Conservation (phyloP, 53 echinoderm and acorn worm species). For the Echinarachnius parma region DNA sequence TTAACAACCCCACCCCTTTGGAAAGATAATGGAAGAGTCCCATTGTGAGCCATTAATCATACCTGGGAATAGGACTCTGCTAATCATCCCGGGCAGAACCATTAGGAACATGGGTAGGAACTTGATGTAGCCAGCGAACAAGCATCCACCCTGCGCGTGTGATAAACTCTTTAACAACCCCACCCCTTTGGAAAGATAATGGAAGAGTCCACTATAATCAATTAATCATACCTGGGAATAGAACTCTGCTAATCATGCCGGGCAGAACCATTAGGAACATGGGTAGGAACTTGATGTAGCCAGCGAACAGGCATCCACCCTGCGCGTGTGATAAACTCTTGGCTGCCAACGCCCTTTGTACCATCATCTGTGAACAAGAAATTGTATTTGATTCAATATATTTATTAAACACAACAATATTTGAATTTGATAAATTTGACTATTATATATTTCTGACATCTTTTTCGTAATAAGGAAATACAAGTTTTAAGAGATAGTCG, state of each 20-base stretch:
- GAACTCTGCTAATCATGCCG: conserved; percentile 87
- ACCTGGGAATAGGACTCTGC: conserved; percentile 70
- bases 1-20: too few species aligned
- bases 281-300: conserved; percentile 83
- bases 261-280: conserved; percentile 96
- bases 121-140: conserved; percentile 71
- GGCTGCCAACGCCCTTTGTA: conserved; percentile 74
- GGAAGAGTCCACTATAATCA: too few species aligned
- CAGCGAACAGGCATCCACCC: conserved; percentile 81
- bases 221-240: conserved; percentile 76
- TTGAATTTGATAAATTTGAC: too few species aligned
- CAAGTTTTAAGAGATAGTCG: too few species aligned
- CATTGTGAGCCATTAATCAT: too few species aligned
- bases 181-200: too few species aligned
- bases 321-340: conserved; percentile 92
- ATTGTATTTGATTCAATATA: conserved; percentile 8
- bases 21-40: too few species aligned
- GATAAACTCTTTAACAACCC: too few species aligned
- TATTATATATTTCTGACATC: too few species aligned
- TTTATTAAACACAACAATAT: too few species aligned
- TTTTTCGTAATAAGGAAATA: too few species aligned
- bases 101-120: conserved; percentile 76
- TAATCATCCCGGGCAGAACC: conserved; percentile 85
- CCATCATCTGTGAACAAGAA: conserved; percentile 68
- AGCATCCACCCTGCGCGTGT: conserved; percentile 75